A percentile compares a stretch with the other conserved stretches of the same genome.
These are phyloP conservation scores for Scolanthus callimorphus DNA, from an alignment of 92 coral and sea anemone species.

Conservation along the genomic window DNA sequence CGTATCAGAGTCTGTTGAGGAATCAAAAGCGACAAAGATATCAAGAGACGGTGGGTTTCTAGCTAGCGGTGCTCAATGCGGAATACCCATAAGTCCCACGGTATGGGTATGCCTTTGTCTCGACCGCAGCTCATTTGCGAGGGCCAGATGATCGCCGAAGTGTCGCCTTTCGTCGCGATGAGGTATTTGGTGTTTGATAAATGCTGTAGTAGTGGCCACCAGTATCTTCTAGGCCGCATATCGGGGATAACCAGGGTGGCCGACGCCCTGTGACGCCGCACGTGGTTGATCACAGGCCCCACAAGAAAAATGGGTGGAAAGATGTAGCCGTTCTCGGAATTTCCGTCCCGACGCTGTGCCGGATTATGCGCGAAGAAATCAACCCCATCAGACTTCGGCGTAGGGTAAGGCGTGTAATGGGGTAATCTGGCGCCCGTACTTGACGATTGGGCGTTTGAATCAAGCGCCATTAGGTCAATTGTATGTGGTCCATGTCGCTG, in stretches of 20 bases:
- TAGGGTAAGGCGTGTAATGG: conserved; percentile 11
- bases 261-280: neutral
- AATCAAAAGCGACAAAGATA: too few species aligned
- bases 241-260: conserved; percentile 20
- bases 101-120: neutral
- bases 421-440: neutral
- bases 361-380: conserved; percentile 22
- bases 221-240: conserved; percentile 13
- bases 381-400: conserved; percentile 12
- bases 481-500: conserved; percentile 10
- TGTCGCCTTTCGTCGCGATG: conserved; percentile 5
- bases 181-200: too few species aligned
- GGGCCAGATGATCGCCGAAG: conserved; percentile 13
- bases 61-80: conserved; percentile 7
- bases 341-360: conserved; percentile 3
- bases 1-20: too few species aligned
- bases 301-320: conserved; percentile 8
- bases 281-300: conserved; percentile 15
- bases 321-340: conserved; percentile 7
- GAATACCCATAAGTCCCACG: conserved; percentile 14
- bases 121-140: conserved; percentile 1
- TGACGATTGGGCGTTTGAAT: conserved; percentile 2
- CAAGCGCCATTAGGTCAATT: conserved; percentile 28
- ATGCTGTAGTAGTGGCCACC: conserved; percentile 19
- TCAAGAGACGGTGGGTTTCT: neutral